Evolutionary conservation across 2,888 invertebrate species (phyloP).

Genomic region (Minunthozetes semirufus): DNA sequence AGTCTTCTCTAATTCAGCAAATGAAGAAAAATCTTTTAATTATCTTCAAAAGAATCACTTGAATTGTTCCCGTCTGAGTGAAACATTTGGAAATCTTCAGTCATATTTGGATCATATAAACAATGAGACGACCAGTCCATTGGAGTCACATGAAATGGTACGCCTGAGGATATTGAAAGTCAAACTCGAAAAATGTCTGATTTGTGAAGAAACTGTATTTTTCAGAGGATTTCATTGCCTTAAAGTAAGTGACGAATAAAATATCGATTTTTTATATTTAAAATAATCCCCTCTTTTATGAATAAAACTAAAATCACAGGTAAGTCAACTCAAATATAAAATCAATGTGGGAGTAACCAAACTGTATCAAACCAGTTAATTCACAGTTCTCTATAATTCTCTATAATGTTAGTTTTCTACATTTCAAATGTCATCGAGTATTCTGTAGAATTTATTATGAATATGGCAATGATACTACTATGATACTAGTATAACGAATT

Average conservation of each 20-base stretch:
- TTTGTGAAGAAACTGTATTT: slow-evolving; percentile 30
- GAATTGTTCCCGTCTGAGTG: background rate
- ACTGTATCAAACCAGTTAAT: no score
- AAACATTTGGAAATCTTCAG: background rate
- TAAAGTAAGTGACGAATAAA: slow-evolving; percentile 11
- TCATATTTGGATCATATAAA: background rate
- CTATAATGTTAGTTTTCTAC: no score
- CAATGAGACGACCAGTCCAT: background rate
- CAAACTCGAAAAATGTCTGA: slow-evolving; percentile 29
- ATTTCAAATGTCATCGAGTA: no score
- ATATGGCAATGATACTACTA: no score
- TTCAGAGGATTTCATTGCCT: slow-evolving; percentile 28
- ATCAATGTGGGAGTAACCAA: no score
- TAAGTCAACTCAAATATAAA: no score
- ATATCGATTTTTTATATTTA: background rate
- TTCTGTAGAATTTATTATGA: no score
- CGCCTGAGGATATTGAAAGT: slow-evolving; percentile 8
- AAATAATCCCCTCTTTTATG: no score
- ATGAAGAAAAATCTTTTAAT: background rate
- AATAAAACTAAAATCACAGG: no score
- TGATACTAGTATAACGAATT: no score
- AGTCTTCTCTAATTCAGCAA: background rate
- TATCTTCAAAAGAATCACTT: background rate
- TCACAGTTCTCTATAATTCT: no score
- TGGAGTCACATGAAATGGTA: background rate